Conservation (phyloP, 1,140 invertebrate genomes). For the Diprion similis region DNA sequence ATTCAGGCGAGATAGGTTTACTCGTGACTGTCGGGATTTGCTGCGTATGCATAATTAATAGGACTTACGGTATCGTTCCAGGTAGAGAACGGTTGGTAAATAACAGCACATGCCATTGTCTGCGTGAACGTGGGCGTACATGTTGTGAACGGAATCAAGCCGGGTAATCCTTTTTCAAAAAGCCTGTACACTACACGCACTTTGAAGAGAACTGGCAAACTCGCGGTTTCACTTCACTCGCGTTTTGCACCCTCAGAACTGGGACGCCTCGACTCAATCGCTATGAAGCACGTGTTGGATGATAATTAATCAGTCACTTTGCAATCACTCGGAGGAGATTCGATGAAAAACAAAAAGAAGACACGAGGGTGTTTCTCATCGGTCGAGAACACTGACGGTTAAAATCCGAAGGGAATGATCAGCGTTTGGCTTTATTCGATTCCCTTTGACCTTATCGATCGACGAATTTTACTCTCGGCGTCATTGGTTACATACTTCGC, state of each 20-base stretch:
- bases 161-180: constrained; percentile 24
- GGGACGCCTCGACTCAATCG: constrained; percentile 29
- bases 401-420: no score
- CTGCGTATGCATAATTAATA: no score
- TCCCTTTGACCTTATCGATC: no score
- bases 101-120: constrained; percentile 60
- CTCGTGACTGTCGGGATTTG: no score
- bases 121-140: constrained; percentile 56
- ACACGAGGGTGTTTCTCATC: no score
- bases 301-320: neutral
- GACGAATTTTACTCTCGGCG: no score
- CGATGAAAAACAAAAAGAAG: no score
- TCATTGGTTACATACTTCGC: no score
- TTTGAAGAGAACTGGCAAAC: constrained; percentile 23
- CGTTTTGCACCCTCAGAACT: constrained; percentile 25
- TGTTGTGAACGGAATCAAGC: constrained; percentile 33
- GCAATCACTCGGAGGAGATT: neutral
- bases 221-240: constrained; percentile 15
- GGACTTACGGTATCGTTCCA: constrained; percentile 57
- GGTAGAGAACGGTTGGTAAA: constrained; percentile 53
- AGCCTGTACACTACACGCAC: constrained; percentile 25
- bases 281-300: neutral
- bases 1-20: neutral
- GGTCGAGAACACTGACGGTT: no score
- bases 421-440: no score